Evolutionary conservation across 2,888 invertebrate genomes (phyloP), one percentile per base, ranked within the genome.

Genomic region (Drosophila robusta): DNA sequence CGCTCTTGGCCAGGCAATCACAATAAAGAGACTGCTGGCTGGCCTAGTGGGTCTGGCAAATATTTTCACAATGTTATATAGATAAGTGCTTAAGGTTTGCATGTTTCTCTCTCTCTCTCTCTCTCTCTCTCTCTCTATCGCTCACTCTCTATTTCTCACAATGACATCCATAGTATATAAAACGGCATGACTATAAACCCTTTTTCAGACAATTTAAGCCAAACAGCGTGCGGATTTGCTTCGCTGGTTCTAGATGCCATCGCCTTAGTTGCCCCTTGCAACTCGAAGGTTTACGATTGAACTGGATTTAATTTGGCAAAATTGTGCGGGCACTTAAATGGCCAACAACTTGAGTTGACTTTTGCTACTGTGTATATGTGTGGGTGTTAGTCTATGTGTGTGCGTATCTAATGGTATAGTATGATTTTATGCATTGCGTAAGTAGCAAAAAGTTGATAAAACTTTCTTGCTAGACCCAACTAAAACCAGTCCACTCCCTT

Each of bases 121-220:
- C n/a, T n/a, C n/a, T n/a, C n/a, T 36, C 18, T 11, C 22, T 32
- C 22, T 22, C 26, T 5, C 46, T 32, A 14, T 38, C 16, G 36
- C 8, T 57, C 39, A 54, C 56, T 60, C 44, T 29, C 39, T 18
- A 12, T 39, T 42, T 18, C n/a, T 18, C 54, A 44, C 44, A 11
- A 26, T 50, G 44, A 39, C 54, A 55, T 34, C 34, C 36, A 46
- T 16, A 8, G 80, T 89, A 70, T 79, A 89, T 89, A 89, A 84
- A 85, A 85, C 55, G 75, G 70, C 82, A 74, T 74, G 85, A 75
- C 87, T 82, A 89, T 85, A 89, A 85, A 85, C 89, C 84, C 84
- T 87, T 85, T 85, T 81, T 89, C 89, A 85, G 88, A 87, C 88
- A 85, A 85, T 87, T 85, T 85, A 85, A 85, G 89, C 89, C 81